Base-by-base conservation (phyloP, 2,888 invertebrate species). In the Pediacus dermestoides region DNA sequence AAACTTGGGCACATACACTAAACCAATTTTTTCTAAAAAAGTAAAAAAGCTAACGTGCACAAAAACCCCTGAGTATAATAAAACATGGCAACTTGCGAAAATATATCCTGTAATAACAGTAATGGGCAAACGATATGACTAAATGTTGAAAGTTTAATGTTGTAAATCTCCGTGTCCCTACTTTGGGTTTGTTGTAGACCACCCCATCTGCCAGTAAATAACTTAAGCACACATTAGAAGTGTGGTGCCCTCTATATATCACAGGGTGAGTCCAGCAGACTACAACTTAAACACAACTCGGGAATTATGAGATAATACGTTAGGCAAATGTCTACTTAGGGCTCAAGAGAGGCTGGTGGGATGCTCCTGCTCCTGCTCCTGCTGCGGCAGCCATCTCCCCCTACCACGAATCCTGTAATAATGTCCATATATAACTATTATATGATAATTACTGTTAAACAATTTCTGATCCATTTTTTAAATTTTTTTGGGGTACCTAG, bases 241-340 rank as follows among this genome's bases (percentile, higher is more conserved):
- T 31, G 53, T 41, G 52, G 57, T 57, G 50, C 48, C 53, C 48
- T 50, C 59, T 57, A 64, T 64, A 63, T 64, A 64, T 64, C 64
- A 64, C 59, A 54, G 58, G 56, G 52, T 52, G 57, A 55, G 58
- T 58, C 62, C 59, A 50, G 56, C 48, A 28, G 48, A 40, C 44
- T 40, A 53, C 55, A 64, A 66, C 63, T 66, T 66, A 66, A 66
- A 66, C 63, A 66, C 60, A 59, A 60, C 59, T 56, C 55, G 52
- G 64, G 66, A 65, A 66, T 67, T 67, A 67, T 64, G 64, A 63
- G 67, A 65, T 66, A 66, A 67, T 67, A 65, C 63, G 61, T 63
- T 65, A 60, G 58, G 63, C 58, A 64, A 65, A 65, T 63, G 65
- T 63, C 63, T 63, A 54, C 57, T 58, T 58, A 58, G 58, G 57